A percentile compares a stretch with the other conserved stretches of the same genome.
These are phyloP conservation scores for Cheilosia impressa DNA, from an alignment of 2,888 invertebrate species.

Conservation along the genomic window DNA sequence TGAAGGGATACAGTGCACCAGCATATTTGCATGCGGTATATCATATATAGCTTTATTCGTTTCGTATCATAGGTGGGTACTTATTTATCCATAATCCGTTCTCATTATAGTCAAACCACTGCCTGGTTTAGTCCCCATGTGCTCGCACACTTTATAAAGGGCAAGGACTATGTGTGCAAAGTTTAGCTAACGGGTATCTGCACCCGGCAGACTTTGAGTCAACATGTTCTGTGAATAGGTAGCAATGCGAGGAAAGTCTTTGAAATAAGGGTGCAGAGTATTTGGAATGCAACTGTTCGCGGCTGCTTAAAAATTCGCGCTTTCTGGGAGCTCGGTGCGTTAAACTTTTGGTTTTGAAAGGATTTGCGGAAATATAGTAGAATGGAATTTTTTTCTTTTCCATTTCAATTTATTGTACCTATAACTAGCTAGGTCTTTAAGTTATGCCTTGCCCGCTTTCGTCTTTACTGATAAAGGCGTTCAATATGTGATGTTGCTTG, in stretches of 20 bases:
- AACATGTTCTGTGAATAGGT: conserved; percentile 23
- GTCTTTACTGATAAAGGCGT: no score
- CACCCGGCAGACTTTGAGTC: conserved; percentile 55
- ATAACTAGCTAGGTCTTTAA: no score
- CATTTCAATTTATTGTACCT: no score
- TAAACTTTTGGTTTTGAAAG: conserved; percentile 37
- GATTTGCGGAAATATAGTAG: conserved; percentile 17
- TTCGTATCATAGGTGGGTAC: conserved; percentile 9
- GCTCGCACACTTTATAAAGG: conserved; percentile 18
- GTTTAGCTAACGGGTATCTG: conserved; percentile 53
- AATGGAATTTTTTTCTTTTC: no score
- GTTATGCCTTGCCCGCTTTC: no score
- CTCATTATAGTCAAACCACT: conserved; percentile 63
- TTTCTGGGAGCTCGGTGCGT: conserved; percentile 18
- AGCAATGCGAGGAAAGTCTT: conserved; percentile 20
- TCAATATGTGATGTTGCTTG: no score
- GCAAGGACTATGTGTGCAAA: conserved; percentile 34
- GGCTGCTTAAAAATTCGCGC: conserved; percentile 17
- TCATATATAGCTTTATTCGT: no score
- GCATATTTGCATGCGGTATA: conserved; percentile 13
- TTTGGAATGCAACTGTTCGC: conserved; percentile 58
- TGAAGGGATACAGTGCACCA: conserved; percentile 33
- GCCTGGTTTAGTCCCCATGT: conserved; percentile 10
- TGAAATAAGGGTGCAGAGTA: conserved; percentile 37
- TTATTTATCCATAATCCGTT: conserved; percentile 63